These are phyloP conservation scores for Tyto alba DNA, from an alignment of 2,113 vertebrate species.

Conservation along the genomic window DNA sequence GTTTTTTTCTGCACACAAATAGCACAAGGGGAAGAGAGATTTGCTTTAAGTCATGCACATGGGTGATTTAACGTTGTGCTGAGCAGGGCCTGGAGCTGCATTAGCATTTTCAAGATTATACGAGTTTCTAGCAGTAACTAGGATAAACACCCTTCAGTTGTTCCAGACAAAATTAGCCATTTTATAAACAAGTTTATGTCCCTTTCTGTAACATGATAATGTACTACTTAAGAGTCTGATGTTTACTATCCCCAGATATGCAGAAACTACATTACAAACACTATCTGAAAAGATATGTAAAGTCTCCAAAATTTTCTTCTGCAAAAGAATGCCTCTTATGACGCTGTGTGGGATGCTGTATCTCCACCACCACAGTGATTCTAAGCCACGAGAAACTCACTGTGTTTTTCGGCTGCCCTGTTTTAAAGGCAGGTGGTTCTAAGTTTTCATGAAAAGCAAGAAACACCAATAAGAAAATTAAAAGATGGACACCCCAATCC, in stretches of 20 bases:
- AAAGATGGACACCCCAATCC: neutral
- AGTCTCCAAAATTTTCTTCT: neutral
- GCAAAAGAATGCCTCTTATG: neutral
- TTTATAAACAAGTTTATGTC: neutral
- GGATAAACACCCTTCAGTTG: neutral
- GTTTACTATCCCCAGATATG: neutral
- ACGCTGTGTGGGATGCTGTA: rapidly evolving
- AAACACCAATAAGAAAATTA: neutral
- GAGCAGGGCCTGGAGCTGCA: neutral
- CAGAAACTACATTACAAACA: neutral
- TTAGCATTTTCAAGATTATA: neutral
- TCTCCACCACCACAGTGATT: rapidly evolving
- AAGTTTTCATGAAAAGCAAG: neutral
- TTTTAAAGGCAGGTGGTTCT: neutral
- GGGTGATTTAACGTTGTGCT: neutral
- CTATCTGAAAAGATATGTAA: neutral
- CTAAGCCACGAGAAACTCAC: rapidly evolving
- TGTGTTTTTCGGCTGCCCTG: neutral
- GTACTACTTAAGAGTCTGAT: neutral
- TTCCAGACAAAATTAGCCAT: neutral
- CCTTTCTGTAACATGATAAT: neutral
- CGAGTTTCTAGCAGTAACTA: neutral
- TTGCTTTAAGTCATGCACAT: neutral
- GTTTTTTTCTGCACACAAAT: neutral
- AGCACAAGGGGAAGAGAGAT: neutral